Evolutionary conservation across 2,888 invertebrate genomes (phyloP), one percentile per base, ranked within the genome.

Genomic region (Macaria liturata): DNA sequence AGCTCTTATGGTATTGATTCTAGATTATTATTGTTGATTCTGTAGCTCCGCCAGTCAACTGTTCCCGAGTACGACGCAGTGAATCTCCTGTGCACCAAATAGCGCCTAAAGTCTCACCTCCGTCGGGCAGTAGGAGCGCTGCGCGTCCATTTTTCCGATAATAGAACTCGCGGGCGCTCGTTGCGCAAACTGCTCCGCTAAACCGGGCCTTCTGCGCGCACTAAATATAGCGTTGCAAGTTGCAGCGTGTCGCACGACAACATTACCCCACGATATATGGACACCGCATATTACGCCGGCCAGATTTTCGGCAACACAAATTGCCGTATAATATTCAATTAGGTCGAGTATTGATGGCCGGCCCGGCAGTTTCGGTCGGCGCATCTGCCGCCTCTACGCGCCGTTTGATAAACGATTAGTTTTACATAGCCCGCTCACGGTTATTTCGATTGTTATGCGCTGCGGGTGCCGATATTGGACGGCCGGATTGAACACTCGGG

Each of bases 261-360:
- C 89, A 86, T 87, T 70, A 76, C 72, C 74, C 71, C 71, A 78
- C 84, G 82, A 85, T 89, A 88, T 88, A 89, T 81, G 81, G 88
- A 76, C 70, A 87, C 90, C 91, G 86, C 90, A 89, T 80, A 88
- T 79, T 84, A 83, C 74, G 61, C 53, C 80, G 78, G 88, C 89
- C 91, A 88, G 90, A 88, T 90, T 90, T 91, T 90, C 89, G 84
- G 84, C 86, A 83, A 84, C 88, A 84, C 88, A 90, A 89, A 91
- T 90, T 87, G 89, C 80, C 82, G 87, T 87, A 88, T 90, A 88
- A 91, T 91, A 90, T 90, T 91, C 91, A 90, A 90, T 91, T 90
- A 91, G 89, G 84, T 80, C 83, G 75, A 75, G 83, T 90, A 90
- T 90, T 90, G 90, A 90, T 89, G 83, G 87, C 72, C 70, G 72